Percentiles rank a stretch among this genome's conserved stretches.
These are phyloP conservation scores for Coronaproctus castanopsis DNA, from an alignment of 2,888 invertebrate genomes.

Conservation along the genomic window DNA sequence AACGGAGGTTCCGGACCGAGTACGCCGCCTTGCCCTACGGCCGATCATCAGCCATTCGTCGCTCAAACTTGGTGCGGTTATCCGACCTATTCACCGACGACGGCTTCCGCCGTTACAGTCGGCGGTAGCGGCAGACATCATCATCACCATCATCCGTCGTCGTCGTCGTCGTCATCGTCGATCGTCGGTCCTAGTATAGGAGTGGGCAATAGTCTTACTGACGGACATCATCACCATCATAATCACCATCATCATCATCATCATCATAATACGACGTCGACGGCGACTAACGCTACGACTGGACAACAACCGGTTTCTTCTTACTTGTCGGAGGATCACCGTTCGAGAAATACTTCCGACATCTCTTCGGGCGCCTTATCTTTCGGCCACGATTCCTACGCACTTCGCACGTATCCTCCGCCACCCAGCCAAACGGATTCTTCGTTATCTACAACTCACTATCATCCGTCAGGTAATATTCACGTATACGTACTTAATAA, in stretches of 20 bases:
- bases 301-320: slow-evolving; percentile 34
- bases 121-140: slow-evolving; percentile 19
- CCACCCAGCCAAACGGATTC: slow-evolving; percentile 46
- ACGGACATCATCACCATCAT: slow-evolving; percentile 31
- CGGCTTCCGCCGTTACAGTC: slow-evolving; percentile 33
- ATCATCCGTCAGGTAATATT: slow-evolving; percentile 62
- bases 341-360: slow-evolving; percentile 32
- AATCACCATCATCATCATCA: slow-evolving; percentile 38
- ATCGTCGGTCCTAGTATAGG: too few relatives aligned
- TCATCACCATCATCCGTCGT: slow-evolving; percentile 25
- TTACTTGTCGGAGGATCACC: slow-evolving; percentile 39
- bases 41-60: slow-evolving; percentile 27
- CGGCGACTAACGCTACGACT: neutral
- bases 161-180: slow-evolving; percentile 38
- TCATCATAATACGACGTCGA: slow-evolving; percentile 28
- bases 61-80: slow-evolving; percentile 51
- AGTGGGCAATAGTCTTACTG: neutral
- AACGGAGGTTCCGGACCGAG: slow-evolving; percentile 31
- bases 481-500: too few relatives aligned
- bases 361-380: slow-evolving; percentile 29
- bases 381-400: slow-evolving; percentile 29
- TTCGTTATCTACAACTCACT: slow-evolving; percentile 39
- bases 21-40: slow-evolving; percentile 20
- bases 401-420: slow-evolving; percentile 51
- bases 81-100: slow-evolving; percentile 35